Evolutionary conservation across 2,113 vertebrate genomes (phyloP).

Genomic region (Spilogale gracilis): DNA sequence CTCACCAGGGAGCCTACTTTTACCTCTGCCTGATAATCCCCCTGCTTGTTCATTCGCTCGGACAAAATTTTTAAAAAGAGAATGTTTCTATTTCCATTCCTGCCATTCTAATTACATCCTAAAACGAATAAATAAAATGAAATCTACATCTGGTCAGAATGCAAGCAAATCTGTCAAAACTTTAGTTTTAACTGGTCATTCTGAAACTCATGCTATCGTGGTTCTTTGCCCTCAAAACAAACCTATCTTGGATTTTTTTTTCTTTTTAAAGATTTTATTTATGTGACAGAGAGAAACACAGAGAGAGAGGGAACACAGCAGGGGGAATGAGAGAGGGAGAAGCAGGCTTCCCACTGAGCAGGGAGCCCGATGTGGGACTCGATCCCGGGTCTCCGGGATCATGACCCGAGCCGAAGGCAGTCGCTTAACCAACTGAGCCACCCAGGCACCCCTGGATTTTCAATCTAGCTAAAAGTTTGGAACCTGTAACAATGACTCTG

Average conservation of each 20-base stretch:
- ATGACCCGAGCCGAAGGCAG: too few species aligned
- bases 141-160: background rate
- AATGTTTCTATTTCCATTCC: background rate
- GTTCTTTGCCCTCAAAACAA: background rate
- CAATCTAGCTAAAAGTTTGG: background rate
- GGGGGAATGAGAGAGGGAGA: too few species aligned
- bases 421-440: too few species aligned
- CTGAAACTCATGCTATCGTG: background rate
- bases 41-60: background rate
- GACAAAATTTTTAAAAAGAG: background rate
- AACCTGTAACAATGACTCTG: background rate
- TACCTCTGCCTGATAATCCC: too few species aligned
- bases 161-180: background rate
- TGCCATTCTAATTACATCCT: background rate
- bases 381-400: too few species aligned
- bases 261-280: too few species aligned
- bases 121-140: background rate
- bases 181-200: conserved; percentile 13
- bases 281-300: too few species aligned
- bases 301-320: too few species aligned
- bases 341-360: too few species aligned
- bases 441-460: background rate
- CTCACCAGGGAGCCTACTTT: too few species aligned
- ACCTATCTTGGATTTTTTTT: background rate
- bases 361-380: too few species aligned